Conservation (phyloP, 2,797 vertebrate species). For the Harpagifer antarcticus region DNA sequence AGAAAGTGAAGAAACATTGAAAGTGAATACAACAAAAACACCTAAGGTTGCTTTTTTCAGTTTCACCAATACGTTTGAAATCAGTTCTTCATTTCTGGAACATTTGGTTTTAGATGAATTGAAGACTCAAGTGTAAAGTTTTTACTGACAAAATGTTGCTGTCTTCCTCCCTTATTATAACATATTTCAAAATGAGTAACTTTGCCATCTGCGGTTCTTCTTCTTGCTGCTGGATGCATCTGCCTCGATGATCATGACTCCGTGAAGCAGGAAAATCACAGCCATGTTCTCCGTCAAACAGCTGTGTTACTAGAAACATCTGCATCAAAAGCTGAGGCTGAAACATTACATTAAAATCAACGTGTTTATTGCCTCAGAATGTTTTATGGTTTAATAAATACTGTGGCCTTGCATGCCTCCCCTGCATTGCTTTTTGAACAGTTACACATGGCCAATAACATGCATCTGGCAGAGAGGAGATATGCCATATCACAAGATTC, state of each 20-base stretch:
- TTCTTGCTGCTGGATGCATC: constrained; percentile 36
- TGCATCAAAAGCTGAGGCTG: constrained; percentile 29
- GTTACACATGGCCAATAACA: constrained; percentile 21
- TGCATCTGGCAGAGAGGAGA: constrained; percentile 27
- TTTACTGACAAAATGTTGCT: constrained; percentile 63
- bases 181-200: constrained; percentile 80
- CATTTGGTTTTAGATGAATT: constrained; percentile 2
- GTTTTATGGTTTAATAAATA: constrained; percentile 25
- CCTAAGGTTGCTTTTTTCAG: background rate
- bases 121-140: constrained; percentile 29
- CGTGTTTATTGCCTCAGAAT: constrained; percentile 12
- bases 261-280: constrained; percentile 18
- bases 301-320: constrained; percentile 56
- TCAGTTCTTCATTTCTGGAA: background rate
- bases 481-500: constrained; percentile 12
- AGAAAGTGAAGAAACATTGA: background rate
- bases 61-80: background rate
- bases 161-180: constrained; percentile 84
- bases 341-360: constrained; percentile 40
- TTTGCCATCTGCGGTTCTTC: constrained; percentile 68
- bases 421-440: constrained; percentile 20
- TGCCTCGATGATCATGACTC: constrained; percentile 32
- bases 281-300: constrained; percentile 35
- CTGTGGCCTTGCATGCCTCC: background rate
- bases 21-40: background rate